These are phyloP conservation scores for Thaumatotibia leucotreta DNA, from an alignment of 1,140 invertebrate species.

Conservation along the genomic window DNA sequence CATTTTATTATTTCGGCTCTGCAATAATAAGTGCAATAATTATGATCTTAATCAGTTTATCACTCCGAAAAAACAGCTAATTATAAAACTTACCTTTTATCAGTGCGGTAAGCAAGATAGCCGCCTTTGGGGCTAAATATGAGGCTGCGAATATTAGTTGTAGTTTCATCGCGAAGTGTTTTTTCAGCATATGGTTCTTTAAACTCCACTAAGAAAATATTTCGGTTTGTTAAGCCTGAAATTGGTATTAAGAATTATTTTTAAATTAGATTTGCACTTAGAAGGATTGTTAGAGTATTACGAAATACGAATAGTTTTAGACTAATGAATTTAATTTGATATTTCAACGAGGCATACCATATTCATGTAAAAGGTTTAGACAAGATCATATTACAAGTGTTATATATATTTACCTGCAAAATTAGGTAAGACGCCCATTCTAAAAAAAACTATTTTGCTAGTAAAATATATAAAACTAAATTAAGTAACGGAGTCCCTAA, in stretches of 20 bases:
- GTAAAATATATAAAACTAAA: neutral
- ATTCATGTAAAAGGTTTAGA: neutral
- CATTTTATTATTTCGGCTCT: conserved; percentile 68
- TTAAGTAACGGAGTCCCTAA: neutral
- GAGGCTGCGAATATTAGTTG: conserved; percentile 56
- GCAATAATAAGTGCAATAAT: too few species aligned
- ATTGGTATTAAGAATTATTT: conserved; percentile 22
- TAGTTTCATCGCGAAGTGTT: conserved; percentile 54
- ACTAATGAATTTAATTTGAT: neutral
- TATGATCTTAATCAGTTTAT: too few species aligned
- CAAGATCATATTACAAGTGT: neutral
- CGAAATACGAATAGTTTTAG: too few species aligned
- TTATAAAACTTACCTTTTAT: conserved; percentile 47
- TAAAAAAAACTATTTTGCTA: neutral
- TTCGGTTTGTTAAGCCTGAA: conserved; percentile 61
- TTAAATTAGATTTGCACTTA: conserved; percentile 1
- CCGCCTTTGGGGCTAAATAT: conserved; percentile 60
- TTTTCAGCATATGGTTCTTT: conserved; percentile 56
- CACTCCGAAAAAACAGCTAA: conserved; percentile 1
- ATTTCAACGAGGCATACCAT: neutral
- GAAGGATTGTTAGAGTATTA: too few species aligned
- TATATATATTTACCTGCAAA: conserved; percentile 51
- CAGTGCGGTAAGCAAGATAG: conserved; percentile 61
- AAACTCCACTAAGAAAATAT: conserved; percentile 54
- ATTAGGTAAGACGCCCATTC: conserved; percentile 47